phyloP scores from a whole-genome alignment of 2,888 invertebrate species.

The Therioaphis trifolii region DNA sequence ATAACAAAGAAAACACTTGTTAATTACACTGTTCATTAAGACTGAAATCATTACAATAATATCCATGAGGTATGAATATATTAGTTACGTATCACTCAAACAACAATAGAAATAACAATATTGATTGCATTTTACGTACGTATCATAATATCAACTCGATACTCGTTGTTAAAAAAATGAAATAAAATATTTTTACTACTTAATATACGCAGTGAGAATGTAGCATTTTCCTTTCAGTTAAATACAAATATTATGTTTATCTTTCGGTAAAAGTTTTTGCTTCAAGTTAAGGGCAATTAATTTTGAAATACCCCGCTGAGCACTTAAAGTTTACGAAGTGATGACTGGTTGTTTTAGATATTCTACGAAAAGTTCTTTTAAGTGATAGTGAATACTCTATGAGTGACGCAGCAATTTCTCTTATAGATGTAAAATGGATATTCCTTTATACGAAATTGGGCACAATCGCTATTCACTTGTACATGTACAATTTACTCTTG shows the following conservation, averaged over 20 bases:
- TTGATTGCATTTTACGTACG: too few relatives aligned
- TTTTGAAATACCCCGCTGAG: slow-evolving; percentile 20
- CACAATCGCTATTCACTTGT: slow-evolving; percentile 2
- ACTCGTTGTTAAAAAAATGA: too few relatives aligned
- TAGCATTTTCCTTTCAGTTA: background rate
- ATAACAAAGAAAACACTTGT: too few relatives aligned
- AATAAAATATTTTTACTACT: too few relatives aligned
- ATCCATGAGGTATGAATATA: too few relatives aligned
- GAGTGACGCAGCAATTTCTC: slow-evolving; percentile 39
- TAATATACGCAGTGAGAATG: background rate
- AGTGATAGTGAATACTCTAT: slow-evolving; percentile 19
- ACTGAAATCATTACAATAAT: too few relatives aligned
- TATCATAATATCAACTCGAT: too few relatives aligned
- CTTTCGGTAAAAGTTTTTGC: slow-evolving; percentile 18
- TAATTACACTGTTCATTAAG: too few relatives aligned
- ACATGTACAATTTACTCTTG: slow-evolving; percentile 17
- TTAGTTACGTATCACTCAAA: too few relatives aligned
- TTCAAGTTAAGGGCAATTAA: slow-evolving; percentile 35
- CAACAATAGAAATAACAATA: too few relatives aligned
- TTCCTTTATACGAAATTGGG: background rate
- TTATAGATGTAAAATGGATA: slow-evolving; percentile 15
- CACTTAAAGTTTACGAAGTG: slow-evolving; percentile 40
- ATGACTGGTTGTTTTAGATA: slow-evolving; percentile 41
- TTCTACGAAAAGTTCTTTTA: slow-evolving; percentile 28
- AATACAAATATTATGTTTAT: slow-evolving; percentile 36